A percentile compares a stretch with the other conserved stretches of the same genome.
phyloP scores from a whole-genome alignment of 1,140 invertebrate genomes.

The Brachionus paranguensis region DNA sequence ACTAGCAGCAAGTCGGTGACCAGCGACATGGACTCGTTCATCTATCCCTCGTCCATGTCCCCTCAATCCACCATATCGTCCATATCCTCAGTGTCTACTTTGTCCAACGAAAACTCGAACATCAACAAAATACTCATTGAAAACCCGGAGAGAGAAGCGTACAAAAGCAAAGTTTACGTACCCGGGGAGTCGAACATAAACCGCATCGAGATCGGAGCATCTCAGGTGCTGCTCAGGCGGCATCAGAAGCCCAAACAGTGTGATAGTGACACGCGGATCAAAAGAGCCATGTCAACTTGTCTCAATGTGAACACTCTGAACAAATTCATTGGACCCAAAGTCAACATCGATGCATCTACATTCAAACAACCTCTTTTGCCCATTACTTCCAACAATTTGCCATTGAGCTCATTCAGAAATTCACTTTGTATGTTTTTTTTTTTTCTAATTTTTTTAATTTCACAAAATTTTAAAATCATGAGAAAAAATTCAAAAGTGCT shows the following conservation, averaged over 20 bases:
- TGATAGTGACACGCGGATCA: background rate
- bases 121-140: background rate
- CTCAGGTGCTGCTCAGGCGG: background rate
- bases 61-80: background rate
- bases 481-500: background rate
- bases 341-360: constrained; percentile 1
- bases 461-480: no score
- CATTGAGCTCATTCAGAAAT: background rate
- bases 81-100: background rate
- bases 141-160: background rate
- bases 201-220: background rate
- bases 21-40: constrained; percentile 5
- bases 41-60: background rate
- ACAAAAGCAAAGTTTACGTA: background rate
- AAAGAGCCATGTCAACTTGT: constrained; percentile 13
- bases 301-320: background rate
- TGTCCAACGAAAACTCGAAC: background rate
- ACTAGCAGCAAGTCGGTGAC: background rate
- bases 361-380: constrained; percentile 8
- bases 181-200: background rate
- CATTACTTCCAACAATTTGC: background rate
- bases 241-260: background rate
- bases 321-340: constrained; percentile 11
- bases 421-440: background rate
- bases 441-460: background rate